Conservation (phyloP, 2,888 invertebrate species). For the Eulithis testata region DNA sequence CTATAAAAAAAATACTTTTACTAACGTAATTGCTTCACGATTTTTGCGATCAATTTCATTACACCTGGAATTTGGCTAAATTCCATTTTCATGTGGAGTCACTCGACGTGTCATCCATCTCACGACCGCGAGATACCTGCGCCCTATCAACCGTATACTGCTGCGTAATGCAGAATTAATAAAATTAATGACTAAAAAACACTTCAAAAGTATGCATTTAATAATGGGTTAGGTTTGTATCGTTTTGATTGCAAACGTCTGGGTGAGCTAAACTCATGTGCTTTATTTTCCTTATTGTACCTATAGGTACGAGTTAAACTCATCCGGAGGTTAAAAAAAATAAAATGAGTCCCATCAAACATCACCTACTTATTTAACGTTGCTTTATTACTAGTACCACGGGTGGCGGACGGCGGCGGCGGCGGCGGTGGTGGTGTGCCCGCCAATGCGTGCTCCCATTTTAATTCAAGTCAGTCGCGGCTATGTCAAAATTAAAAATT, state of each 20-base stretch:
- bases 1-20: neutral
- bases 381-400: constrained; percentile 17
- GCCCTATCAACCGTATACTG: constrained; percentile 47
- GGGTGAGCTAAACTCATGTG: too few relatives aligned
- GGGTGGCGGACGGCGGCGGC: constrained; percentile 8
- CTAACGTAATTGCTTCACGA: constrained; percentile 1
- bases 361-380: constrained; percentile 26
- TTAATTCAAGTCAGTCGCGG: constrained; percentile 46
- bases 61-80: constrained; percentile 30
- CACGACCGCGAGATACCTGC: constrained; percentile 46
- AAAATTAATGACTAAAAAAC: too few relatives aligned
- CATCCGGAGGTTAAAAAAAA: constrained; percentile 4
- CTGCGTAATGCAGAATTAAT: constrained; percentile 41
- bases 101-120: constrained; percentile 44
- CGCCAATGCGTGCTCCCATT: constrained; percentile 27
- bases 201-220: too few relatives aligned
- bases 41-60: constrained; percentile 21
- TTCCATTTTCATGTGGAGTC: constrained; percentile 27
- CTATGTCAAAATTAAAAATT: constrained; percentile 52
- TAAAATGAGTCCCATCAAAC: constrained; percentile 2
- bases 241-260: too few relatives aligned
- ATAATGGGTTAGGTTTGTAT: too few relatives aligned
- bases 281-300: too few relatives aligned
- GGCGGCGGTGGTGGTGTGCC: constrained; percentile 20
- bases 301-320: too few relatives aligned